Conservation (phyloP, 2,113 vertebrate genomes). For the Lagenorhynchus albirostris region DNA sequence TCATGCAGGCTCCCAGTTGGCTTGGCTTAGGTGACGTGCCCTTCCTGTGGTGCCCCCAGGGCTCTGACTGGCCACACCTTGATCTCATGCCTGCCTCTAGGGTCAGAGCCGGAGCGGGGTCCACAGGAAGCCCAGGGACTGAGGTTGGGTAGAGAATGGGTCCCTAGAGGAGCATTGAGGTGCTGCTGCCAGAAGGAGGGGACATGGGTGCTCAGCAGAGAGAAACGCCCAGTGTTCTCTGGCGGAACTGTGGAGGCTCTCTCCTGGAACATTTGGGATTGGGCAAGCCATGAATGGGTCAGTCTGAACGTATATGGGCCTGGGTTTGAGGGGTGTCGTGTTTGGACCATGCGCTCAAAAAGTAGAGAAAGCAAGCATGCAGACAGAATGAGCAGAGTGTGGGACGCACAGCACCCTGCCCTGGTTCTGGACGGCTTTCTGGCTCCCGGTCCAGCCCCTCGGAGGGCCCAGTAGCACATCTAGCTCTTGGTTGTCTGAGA, state of each 20-base stretch:
- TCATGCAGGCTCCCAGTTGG: background rate
- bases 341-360: background rate
- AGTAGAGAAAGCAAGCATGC: background rate
- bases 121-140: background rate
- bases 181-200: background rate
- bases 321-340: background rate
- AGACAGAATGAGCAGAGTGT: accelerated
- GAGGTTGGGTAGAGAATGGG: background rate
- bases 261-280: background rate
- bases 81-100: background rate
- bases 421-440: background rate
- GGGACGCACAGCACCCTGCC: background rate
- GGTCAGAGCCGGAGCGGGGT: background rate
- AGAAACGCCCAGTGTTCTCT: background rate
- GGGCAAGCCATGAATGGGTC: background rate
- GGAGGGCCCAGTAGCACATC: background rate
- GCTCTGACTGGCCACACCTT: background rate
- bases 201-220: background rate
- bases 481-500: background rate
- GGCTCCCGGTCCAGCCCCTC: background rate
- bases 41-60: background rate
- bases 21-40: background rate
- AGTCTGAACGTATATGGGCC: accelerated
- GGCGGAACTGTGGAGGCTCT: accelerated
- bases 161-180: background rate